Percentiles rank a stretch among this genome's conserved stretches.
phyloP scores from a whole-genome alignment of 2,113 vertebrate species.

The Phodopus roborovskii region DNA sequence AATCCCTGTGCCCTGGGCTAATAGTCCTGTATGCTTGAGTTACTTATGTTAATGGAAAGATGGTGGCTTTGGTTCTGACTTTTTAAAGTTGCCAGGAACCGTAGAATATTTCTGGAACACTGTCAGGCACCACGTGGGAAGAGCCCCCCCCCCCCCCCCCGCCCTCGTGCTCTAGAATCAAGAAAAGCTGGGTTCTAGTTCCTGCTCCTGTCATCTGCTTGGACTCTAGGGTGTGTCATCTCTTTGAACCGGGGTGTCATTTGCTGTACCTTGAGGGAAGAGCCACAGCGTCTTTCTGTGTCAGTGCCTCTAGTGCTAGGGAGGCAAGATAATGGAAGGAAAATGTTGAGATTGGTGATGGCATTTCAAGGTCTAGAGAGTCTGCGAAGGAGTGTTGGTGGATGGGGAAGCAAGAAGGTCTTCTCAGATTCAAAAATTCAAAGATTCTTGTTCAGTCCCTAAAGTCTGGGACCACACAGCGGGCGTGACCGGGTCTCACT shows the following conservation, averaged over 20 bases:
- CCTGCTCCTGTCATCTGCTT: not conserved
- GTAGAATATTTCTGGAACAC: not conserved
- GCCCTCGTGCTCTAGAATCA: not conserved
- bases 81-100: not conserved
- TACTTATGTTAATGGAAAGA: not conserved
- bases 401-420: not conserved
- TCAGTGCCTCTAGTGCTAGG: not conserved
- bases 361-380: not conserved
- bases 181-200: not conserved
- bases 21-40: not conserved
- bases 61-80: not conserved
- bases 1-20: not conserved
- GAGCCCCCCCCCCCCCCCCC: not conserved
- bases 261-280: not conserved
- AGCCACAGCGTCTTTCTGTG: not conserved
- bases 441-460: not conserved
- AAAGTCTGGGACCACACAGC: not conserved
- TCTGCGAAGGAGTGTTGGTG: not conserved
- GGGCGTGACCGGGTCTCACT: not conserved
- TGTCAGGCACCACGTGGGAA: not conserved
- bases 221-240: not conserved
- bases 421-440: not conserved
- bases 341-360: too few relatives aligned
- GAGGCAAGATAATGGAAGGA: not conserved
- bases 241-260: not conserved